Conservation (phyloP, 2,113 vertebrate species). For the Nansenia antarctica region DNA sequence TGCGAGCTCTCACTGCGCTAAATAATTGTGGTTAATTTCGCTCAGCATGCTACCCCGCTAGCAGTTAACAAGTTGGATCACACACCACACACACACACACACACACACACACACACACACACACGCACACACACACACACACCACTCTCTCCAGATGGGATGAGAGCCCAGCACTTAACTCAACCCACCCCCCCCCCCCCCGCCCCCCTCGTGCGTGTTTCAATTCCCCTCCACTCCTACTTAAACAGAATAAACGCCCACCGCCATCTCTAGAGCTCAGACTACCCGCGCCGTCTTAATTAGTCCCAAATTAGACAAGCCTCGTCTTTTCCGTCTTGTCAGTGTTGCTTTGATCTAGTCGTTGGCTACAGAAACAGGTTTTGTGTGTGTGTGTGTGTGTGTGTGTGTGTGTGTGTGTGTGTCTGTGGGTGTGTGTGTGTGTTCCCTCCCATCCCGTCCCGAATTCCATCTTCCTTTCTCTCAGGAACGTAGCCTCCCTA, state of each 20-base stretch:
- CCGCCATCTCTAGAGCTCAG: slow-evolving; percentile 23
- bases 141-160: slow-evolving; percentile 2
- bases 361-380: background rate
- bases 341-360: slow-evolving; percentile 7
- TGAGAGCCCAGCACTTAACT: slow-evolving; percentile 11
- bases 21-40: slow-evolving; percentile 25
- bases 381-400: background rate
- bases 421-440: no score
- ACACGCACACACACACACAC: background rate
- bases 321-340: slow-evolving; percentile 20
- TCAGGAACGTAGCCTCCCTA: no score
- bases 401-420: no score
- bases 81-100: background rate
- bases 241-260: slow-evolving; percentile 21
- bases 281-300: slow-evolving; percentile 32
- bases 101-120: background rate
- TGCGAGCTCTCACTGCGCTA: background rate
- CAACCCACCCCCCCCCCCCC: no score
- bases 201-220: background rate
- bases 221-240: background rate
- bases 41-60: background rate
- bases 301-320: slow-evolving; percentile 34
- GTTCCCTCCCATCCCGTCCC: no score
- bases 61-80: background rate
- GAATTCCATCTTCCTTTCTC: no score